These are phyloP conservation scores for Ophion obscuratus DNA, from an alignment of 2,888 invertebrate species.

Conservation along the genomic window DNA sequence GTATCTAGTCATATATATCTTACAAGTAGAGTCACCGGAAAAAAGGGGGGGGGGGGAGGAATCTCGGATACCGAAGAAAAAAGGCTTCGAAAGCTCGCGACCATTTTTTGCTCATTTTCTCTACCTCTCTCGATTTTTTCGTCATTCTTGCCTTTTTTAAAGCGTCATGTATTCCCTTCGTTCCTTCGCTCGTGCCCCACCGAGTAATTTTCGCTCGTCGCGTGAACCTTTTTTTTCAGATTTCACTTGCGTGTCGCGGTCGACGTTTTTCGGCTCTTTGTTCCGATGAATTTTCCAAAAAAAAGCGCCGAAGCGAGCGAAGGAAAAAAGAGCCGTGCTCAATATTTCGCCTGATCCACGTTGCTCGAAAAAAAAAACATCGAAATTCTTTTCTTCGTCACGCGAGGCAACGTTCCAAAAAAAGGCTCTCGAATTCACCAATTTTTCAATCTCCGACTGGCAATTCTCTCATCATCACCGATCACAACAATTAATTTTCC, in stretches of 20 bases:
- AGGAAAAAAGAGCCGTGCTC: too few relatives aligned
- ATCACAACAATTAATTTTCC: too few relatives aligned
- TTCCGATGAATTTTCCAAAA: too few relatives aligned
- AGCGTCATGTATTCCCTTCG: conserved; percentile 1
- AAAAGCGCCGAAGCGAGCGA: too few relatives aligned
- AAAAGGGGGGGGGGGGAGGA: conserved; percentile 63
- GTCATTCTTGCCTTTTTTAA: not conserved
- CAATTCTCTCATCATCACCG: too few relatives aligned
- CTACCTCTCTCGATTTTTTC: not conserved
- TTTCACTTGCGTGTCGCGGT: not conserved
- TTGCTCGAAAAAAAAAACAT: too few relatives aligned
- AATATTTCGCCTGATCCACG: too few relatives aligned
- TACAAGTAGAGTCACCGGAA: conserved; percentile 67
- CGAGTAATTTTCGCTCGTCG: not conserved
- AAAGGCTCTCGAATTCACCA: too few relatives aligned
- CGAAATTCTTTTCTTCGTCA: too few relatives aligned
- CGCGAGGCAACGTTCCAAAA: too few relatives aligned
- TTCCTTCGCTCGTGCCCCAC: not conserved
- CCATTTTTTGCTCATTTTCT: conserved; percentile 36
- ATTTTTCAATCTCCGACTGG: too few relatives aligned
- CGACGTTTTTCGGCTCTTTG: too few relatives aligned
- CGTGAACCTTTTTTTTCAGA: not conserved
- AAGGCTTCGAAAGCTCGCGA: conserved; percentile 74
- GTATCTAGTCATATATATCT: conserved; percentile 64
- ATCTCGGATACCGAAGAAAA: conserved; percentile 76